These are phyloP conservation scores for Chaenodraco wilsoni DNA, from an alignment of 2,797 vertebrate genomes.

Conservation along the genomic window DNA sequence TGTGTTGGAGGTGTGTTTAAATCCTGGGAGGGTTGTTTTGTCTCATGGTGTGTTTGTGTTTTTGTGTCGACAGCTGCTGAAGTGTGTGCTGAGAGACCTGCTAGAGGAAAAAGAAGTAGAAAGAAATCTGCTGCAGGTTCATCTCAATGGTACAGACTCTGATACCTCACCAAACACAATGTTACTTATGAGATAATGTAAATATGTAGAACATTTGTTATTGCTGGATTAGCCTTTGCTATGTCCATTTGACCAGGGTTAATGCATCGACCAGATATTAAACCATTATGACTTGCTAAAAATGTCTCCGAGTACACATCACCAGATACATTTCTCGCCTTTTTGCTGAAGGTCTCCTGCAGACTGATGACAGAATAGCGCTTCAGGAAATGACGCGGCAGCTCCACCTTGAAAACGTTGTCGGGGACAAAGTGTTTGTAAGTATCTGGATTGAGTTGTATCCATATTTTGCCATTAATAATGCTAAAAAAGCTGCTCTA, in stretches of 20 bases:
- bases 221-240: no score
- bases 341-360: constrained; percentile 87
- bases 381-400: constrained; percentile 97
- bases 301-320: not conserved
- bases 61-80: constrained; percentile 84
- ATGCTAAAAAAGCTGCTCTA: not conserved
- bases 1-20: constrained; percentile 10
- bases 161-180: not conserved
- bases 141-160: constrained; percentile 88
- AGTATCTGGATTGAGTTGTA: constrained; percentile 64
- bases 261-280: not conserved
- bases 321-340: not conserved
- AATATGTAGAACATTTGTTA: no score
- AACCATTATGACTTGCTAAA: not conserved
- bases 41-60: constrained; percentile 2
- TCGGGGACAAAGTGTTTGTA: constrained; percentile 98
- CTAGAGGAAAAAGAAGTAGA: constrained; percentile 80
- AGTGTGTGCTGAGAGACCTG: constrained; percentile 88
- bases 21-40: constrained; percentile 19
- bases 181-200: not conserved
- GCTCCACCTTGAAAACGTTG: constrained; percentile 93
- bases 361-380: constrained; percentile 92
- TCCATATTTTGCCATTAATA: not conserved
- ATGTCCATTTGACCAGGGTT: no score
- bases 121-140: constrained; percentile 90